Percentiles rank a stretch among this genome's conserved stretches.
These are phyloP conservation scores for Notospermus geniculatus DNA, from an alignment of 1,140 invertebrate genomes.

Conservation along the genomic window DNA sequence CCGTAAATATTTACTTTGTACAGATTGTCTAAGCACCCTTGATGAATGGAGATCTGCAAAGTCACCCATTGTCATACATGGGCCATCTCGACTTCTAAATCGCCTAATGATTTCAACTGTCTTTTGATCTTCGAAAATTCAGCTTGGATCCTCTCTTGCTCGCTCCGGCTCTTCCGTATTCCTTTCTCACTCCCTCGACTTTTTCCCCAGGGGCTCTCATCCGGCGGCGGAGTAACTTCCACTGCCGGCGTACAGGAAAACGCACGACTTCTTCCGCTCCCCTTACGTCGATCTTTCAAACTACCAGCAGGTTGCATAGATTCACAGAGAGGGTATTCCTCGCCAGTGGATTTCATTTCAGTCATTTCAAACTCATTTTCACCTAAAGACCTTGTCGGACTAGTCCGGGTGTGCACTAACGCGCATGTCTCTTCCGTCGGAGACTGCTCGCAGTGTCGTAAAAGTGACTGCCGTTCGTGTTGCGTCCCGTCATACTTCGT, in stretches of 20 bases:
- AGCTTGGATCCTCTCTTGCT: background rate
- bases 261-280: background rate
- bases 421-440: slow-evolving; percentile 2
- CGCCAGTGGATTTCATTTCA: background rate
- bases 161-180: slow-evolving; percentile 7
- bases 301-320: background rate
- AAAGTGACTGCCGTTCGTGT: slow-evolving; percentile 6
- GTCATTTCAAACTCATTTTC: slow-evolving; percentile 1
- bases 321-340: background rate
- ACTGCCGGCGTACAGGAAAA: background rate
- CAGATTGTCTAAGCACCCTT: too few species aligned
- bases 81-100: background rate
- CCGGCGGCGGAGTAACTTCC: slow-evolving; percentile 6
- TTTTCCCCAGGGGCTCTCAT: background rate
- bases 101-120: slow-evolving; percentile 4
- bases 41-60: too few species aligned
- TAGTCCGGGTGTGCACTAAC: background rate
- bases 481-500: background rate
- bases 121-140: slow-evolving; percentile 6
- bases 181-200: background rate
- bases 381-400: background rate
- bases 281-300: background rate
- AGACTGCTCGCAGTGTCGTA: slow-evolving; percentile 3
- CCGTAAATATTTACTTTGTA: too few species aligned
- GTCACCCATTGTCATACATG: slow-evolving; percentile 5